Conservation (phyloP, 2,888 invertebrate genomes). For the Sphaerophoria rueppellii region DNA sequence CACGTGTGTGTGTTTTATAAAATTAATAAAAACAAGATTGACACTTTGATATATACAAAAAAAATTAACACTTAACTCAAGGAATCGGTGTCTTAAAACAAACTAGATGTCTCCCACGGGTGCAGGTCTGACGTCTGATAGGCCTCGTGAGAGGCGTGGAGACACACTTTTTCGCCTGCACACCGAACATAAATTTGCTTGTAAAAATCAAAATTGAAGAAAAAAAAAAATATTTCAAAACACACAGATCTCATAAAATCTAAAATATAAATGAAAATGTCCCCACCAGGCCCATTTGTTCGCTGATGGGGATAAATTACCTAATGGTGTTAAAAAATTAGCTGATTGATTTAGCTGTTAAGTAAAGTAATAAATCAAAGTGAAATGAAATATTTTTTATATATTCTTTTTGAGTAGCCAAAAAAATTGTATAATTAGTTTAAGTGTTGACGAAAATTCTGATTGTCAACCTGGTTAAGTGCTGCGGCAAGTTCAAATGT, state of each 20-base stretch:
- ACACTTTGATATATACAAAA: constrained; percentile 7
- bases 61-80: neutral
- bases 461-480: constrained; percentile 43
- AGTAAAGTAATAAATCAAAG: constrained; percentile 63
- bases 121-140: constrained; percentile 14
- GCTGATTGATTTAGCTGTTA: constrained; percentile 69
- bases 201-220: constrained; percentile 28
- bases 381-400: constrained; percentile 37
- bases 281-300: constrained; percentile 36
- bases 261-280: constrained; percentile 27
- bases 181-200: constrained; percentile 34
- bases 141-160: neutral
- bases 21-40: constrained; percentile 35
- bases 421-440: constrained; percentile 49
- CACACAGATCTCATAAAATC: neutral
- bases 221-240: constrained; percentile 9
- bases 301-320: constrained; percentile 63
- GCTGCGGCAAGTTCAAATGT: constrained; percentile 62
- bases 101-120: constrained; percentile 48
- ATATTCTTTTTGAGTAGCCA: constrained; percentile 16
- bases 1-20: constrained; percentile 29
- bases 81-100: constrained; percentile 21
- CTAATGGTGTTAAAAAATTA: constrained; percentile 62
- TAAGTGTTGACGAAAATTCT: constrained; percentile 5
- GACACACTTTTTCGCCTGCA: neutral